These are phyloP conservation scores for Benitochromis conjunctus DNA, from an alignment of 2,113 vertebrate species.

Conservation along the genomic window DNA sequence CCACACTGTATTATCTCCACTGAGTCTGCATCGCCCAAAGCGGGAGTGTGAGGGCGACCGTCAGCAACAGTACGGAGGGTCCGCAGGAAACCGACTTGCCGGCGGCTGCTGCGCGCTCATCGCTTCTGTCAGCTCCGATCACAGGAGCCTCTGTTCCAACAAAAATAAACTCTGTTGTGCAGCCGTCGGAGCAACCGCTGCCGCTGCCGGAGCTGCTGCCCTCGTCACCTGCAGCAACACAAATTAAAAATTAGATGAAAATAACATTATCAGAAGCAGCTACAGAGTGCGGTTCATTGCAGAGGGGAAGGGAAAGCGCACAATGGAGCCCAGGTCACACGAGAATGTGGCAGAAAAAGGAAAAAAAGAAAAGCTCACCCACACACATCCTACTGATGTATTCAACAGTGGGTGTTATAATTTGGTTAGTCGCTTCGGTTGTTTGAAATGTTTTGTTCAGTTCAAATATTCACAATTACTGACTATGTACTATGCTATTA, in stretches of 20 bases:
- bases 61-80: conserved; percentile 52
- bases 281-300: not conserved
- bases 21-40: conserved; percentile 78
- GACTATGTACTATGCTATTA: not conserved
- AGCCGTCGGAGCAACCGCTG: conserved; percentile 88
- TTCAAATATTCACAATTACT: not conserved
- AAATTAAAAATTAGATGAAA: conserved; percentile 16
- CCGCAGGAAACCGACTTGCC: conserved; percentile 41
- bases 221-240: conserved; percentile 81
- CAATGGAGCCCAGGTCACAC: not conserved
- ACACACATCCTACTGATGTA: not conserved
- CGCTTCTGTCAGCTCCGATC: conserved; percentile 79
- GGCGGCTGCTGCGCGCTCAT: conserved; percentile 78
- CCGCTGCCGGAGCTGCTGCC: conserved; percentile 90
- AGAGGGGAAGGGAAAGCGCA: not conserved
- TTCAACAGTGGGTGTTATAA: not conserved
- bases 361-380: not conserved
- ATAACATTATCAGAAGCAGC: not conserved
- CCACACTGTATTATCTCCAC: conserved; percentile 88
- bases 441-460: not conserved
- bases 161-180: conserved; percentile 88
- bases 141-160: conserved; percentile 85
- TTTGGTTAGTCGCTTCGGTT: not conserved
- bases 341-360: not conserved
- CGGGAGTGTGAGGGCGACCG: conserved; percentile 47